Evolutionary conservation across 1,140 invertebrate genomes (phyloP).

Genomic region (Meloidogyne floridensis): DNA sequence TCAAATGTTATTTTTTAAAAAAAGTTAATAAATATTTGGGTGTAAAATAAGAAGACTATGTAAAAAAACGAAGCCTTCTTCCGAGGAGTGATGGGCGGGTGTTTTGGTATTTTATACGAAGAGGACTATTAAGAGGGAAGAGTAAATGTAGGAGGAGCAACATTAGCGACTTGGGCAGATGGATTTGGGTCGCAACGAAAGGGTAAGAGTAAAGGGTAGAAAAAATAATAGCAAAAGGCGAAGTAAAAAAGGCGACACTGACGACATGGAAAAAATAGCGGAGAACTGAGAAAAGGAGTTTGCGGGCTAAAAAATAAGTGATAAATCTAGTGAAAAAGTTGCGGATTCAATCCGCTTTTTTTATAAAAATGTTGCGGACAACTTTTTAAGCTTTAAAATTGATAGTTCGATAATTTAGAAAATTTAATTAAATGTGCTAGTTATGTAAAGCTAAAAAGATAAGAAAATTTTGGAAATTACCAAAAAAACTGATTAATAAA

Average conservation of each 20-base stretch:
- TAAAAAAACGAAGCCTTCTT: not conserved
- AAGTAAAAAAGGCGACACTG: not conserved
- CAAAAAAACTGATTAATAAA: too few species aligned
- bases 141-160: slow-evolving; percentile 1
- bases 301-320: not conserved
- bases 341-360: not conserved
- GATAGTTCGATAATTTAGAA: too few species aligned
- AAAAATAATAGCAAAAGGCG: not conserved
- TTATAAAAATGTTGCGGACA: not conserved
- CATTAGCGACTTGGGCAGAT: not conserved
- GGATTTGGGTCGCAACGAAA: slow-evolving; percentile 10
- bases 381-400: too few species aligned
- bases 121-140: not conserved
- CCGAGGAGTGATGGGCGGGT: slow-evolving; percentile 4
- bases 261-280: not conserved
- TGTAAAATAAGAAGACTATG: not conserved
- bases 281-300: not conserved
- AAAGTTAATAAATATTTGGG: not conserved
- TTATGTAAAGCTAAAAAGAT: too few species aligned
- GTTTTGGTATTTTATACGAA: not conserved
- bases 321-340: not conserved
- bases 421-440: too few species aligned
- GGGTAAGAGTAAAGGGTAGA: slow-evolving; percentile 2
- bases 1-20: not conserved
- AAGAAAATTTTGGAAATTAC: too few species aligned